phyloP scores from a whole-genome alignment of 2,113 vertebrate species.

The Chionomys nivalis region DNA sequence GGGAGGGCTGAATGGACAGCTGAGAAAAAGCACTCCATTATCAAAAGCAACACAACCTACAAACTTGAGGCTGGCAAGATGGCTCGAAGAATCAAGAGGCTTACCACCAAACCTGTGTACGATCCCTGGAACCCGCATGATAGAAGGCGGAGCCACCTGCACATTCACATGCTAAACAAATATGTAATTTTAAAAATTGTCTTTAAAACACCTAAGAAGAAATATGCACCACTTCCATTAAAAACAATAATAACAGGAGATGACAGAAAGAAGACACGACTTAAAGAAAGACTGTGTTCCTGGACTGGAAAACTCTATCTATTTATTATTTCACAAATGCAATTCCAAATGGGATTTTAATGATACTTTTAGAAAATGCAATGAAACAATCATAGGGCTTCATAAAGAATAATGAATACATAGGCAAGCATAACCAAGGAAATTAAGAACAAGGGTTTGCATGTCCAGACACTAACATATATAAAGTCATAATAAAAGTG shows the following conservation, averaged over 20 bases:
- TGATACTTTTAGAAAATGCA: not conserved
- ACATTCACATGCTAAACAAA: no score
- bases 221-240: not conserved
- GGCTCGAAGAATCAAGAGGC: no score
- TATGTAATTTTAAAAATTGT: not conserved
- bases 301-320: not conserved
- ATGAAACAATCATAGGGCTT: slow-evolving; percentile 8
- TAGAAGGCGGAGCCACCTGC: not conserved
- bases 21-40: not conserved
- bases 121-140: not conserved
- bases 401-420: slow-evolving; percentile 17
- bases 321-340: not conserved
- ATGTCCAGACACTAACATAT: not conserved
- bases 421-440: not conserved
- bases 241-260: not conserved
- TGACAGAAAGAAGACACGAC: not conserved
- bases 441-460: slow-evolving; percentile 7
- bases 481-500: slow-evolving; percentile 25
- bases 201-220: not conserved
- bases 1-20: not conserved
- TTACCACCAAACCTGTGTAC: not conserved
- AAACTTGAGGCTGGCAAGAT: not conserved
- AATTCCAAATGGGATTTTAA: slow-evolving; percentile 40
- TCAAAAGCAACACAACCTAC: not conserved
- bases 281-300: not conserved